Base-by-base conservation (phyloP, 1,140 invertebrate species). In the Drosophila mayri region DNA sequence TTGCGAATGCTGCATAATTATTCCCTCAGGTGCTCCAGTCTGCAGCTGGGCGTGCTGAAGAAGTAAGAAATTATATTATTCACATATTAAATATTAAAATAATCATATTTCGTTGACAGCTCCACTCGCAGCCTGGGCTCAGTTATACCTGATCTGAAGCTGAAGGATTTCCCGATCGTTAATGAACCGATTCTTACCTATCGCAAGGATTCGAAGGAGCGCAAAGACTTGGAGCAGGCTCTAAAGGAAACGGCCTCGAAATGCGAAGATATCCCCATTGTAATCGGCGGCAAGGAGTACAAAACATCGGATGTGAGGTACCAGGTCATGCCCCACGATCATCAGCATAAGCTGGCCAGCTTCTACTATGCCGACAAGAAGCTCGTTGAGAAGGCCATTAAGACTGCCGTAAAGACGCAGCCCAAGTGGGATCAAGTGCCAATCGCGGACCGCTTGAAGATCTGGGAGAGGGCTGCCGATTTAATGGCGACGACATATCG, bases 291-390 rank as follows among this genome's bases (percentile, higher is more conserved):
- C 71, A 95, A 99, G 93, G 96, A 97, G 93, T 96, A 97, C 79
- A 95, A 95, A 65, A 97, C 97, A 2, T 94, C 96, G 40, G 93
- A 96, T 77, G 95, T 96, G 28, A 94, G 94, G 74, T 96, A 97
- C 93, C 94, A 95, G 92, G 94, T 95, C 16, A 95, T 95, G 97
- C 98, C 98, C 0, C 98, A 98, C 92, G 95, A 99, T 92, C 98
- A 99, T 91, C 91, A 95, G 58, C 95, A 95, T 64, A 97, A 97
- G 90, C 93, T 99, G 37, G 98, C 98, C 12, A 97, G 98, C 92
- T 99, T 96, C 91, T 98, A 98, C 91, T 98, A 98, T 93, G 98
- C 98, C 2, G 96, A 96, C 74, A 94, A 95, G 35, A 96, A 98
- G 75, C 93, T 98, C 5, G 93, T 99, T 38, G 93, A 97, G 74